Base-by-base conservation (phyloP, 2,797 vertebrate species). In the Acipenser transmontanus region DNA sequence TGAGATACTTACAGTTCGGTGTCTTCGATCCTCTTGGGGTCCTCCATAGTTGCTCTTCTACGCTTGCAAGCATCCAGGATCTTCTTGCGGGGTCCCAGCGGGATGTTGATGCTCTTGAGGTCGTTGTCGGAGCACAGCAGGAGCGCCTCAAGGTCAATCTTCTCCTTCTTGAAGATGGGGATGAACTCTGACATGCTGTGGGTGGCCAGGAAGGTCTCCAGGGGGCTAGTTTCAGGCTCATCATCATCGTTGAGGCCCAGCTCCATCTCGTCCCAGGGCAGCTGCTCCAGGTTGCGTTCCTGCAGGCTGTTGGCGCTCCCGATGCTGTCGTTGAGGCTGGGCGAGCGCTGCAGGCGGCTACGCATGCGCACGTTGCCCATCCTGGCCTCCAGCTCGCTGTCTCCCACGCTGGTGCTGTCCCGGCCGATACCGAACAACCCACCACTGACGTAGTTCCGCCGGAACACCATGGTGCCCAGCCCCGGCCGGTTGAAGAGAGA, bases 381-480 rank as follows among this genome's bases (percentile, higher is more conserved):
- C 2, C 70, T 66, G 1, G 80, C 80, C 0, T 87, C 83, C 1
- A 67, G 49, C 0, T 71, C 67, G 0, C 83, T 85, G 2, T 90
- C 88, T 0, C 56, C 88, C 49, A 62, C 51, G 0, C 54, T 65
- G 6, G 63, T 80, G 0, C 93, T 93, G 62, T 87, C 88, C 8
- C 73, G 78, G 9, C 93, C 91, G 0, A 98, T 84, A 60, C 92
- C 94, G 4, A 97, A 97, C 70, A 98, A 84, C 47, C 96, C 97
- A 0, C 93, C 88, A 60, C 93, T 97, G 66, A 98, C 78, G 0
- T 99, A 99, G 85, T 97, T 98, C 74, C 96, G 90, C 64, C 97
- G 89, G 69, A 99, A 99, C 65, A 99, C 95, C 97, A 99, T 98
- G 67, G 96, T 95, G 71, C 97, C 97, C 73, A 99, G 85, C 52